Base-by-base conservation (phyloP, 2,797 vertebrate genomes). In the Aulostomus chinensis region DNA sequence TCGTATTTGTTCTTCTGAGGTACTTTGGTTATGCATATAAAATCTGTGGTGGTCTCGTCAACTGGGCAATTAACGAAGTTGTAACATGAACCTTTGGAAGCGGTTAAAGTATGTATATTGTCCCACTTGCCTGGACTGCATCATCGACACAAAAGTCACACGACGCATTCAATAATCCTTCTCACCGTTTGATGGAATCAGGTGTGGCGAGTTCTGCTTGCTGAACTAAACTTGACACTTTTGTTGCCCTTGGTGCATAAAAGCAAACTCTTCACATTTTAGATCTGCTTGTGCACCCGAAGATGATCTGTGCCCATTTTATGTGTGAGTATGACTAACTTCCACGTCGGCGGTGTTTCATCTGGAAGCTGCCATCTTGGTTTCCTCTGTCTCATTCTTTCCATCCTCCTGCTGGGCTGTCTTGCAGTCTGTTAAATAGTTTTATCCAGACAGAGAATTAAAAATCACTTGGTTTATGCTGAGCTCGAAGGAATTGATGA, bases 301-400 rank as follows among this genome's bases (percentile, higher is more conserved):
- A 91, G 95, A 95, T 86, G 94, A 95, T 91, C 90, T 92, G 90
- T 94, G 91, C 93, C 93, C 94, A 66, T 94, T 93, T 94, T 95
- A 94, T 96, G 94, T 98, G 96, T 97, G 94, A 98, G 95, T 98
- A 97, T 94, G 72, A 85, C 91, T 90, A 54, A 93, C 92, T 87
- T 87, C 88, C 88, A 75, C 89, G 71, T 64, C 36, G 68, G 54
- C 35, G 64, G 69, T 40, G 61, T 79, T 57, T 66, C 58, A 17
- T 31, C 73, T 16, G 24, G 29, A 58, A 37, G 46, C 76, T 45
- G 25, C 64, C 60, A 11, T 73, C 38, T 68, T 53, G 45, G 42
- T 51, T 74, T 45, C 16, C 68, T 38, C 31, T 31, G 37, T 42
- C 9, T 12, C 39, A 49, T 15, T 75, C 32, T 6, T 33, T 63